Percentiles rank a stretch among this genome's conserved stretches.
Conservation (phyloP, 1,140 invertebrate species). For the Mercenaria mercenaria region DNA sequence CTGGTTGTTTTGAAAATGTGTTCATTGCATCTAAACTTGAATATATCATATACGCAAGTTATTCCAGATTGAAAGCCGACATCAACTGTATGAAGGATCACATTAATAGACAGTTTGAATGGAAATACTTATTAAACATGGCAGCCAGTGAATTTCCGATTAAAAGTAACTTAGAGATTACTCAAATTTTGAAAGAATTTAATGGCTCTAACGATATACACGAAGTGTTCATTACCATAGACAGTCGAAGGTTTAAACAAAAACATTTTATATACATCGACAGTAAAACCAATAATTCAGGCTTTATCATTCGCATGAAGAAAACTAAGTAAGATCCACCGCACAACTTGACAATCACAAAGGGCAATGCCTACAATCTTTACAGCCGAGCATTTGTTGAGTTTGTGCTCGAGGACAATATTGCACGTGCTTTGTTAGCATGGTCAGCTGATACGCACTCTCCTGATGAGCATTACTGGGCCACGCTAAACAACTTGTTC, state of each 20-base stretch:
- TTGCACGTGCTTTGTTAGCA: conserved; percentile 72
- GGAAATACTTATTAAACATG: conserved; percentile 79
- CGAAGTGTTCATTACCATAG: conserved; percentile 16
- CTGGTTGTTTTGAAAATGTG: conserved; percentile 79
- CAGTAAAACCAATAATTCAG: background rate
- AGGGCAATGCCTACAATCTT: conserved; percentile 79
- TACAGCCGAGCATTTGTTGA: conserved; percentile 79
- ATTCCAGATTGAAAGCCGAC: conserved; percentile 74
- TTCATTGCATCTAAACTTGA: conserved; percentile 74
- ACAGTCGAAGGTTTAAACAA: conserved; percentile 23
- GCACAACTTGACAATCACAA: conserved; percentile 75
- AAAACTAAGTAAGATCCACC: conserved; percentile 67
- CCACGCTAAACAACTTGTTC: conserved; percentile 74
- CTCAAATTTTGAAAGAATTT: conserved; percentile 74
- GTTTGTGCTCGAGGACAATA: conserved; percentile 71
- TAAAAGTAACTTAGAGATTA: conserved; percentile 76
- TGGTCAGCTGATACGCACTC: conserved; percentile 78
- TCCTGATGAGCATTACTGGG: conserved; percentile 82
- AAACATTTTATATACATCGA: conserved; percentile 31
- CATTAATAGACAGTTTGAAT: conserved; percentile 54
- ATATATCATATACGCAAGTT: conserved; percentile 72
- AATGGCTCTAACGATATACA: conserved; percentile 80
- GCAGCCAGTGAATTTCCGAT: conserved; percentile 77
- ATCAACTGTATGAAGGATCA: conserved; percentile 78
- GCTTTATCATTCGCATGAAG: conserved; percentile 44